These are phyloP conservation scores for Scalopus aquaticus DNA, from an alignment of 2,113 vertebrate genomes.

Conservation along the genomic window DNA sequence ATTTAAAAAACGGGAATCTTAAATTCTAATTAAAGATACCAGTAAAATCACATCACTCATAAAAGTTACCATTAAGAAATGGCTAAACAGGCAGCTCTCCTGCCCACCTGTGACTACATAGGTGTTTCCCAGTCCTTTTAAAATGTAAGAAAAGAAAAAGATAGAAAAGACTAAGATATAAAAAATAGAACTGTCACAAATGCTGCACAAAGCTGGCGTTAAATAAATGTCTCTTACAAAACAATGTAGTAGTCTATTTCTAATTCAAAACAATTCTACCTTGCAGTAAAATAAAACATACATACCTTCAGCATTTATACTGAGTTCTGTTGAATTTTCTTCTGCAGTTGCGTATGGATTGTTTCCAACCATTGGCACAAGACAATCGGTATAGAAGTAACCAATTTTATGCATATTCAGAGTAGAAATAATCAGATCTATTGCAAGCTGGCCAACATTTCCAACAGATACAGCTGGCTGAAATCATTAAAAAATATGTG, in stretches of 20 bases:
- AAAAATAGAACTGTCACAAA: not conserved
- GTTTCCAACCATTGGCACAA: conserved; percentile 96
- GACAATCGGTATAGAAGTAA: conserved; percentile 94
- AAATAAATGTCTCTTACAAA: not conserved
- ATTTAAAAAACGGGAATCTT: not conserved
- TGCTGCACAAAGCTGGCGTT: not conserved
- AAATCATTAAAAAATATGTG: conserved; percentile 49
- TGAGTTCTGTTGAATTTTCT: conserved; percentile 89
- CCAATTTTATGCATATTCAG: conserved; percentile 91
- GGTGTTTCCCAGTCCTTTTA: too few relatives aligned
- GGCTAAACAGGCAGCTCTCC: too few relatives aligned
- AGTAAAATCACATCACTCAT: not conserved
- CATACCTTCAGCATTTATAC: conserved; percentile 94
- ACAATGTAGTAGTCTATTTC: not conserved
- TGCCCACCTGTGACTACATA: too few relatives aligned
- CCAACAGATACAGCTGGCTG: conserved; percentile 98
- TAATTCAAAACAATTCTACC: conserved; percentile 11
- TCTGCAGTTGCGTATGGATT: conserved; percentile 91
- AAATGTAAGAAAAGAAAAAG: not conserved
- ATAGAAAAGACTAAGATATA: not conserved
- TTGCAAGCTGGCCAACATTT: conserved; percentile 95
- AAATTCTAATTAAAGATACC: not conserved
- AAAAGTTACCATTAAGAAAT: not conserved
- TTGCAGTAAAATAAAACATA: not conserved
- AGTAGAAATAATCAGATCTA: conserved; percentile 95